Evolutionary conservation across 2,113 vertebrate species (phyloP).

Genomic region (Centrocercus urophasianus): DNA sequence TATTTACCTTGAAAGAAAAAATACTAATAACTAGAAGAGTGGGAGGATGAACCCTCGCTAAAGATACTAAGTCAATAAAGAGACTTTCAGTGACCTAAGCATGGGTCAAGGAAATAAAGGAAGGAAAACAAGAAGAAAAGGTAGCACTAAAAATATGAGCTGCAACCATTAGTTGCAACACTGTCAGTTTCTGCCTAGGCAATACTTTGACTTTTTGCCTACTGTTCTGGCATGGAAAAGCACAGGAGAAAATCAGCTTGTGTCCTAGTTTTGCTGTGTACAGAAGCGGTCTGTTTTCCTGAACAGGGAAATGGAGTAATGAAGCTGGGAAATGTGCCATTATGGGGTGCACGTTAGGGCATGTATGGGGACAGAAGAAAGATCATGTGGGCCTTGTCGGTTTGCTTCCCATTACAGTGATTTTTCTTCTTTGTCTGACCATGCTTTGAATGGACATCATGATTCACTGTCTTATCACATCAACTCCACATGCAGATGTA

Average conservation of each 20-base stretch:
- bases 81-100: neutral
- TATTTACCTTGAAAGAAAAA: neutral
- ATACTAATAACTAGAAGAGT: neutral
- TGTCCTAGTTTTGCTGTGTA: neutral
- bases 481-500: neutral
- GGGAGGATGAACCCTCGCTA: neutral
- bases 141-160: neutral
- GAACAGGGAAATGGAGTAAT: neutral
- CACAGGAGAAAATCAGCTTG: neutral
- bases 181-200: neutral
- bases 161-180: neutral
- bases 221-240: neutral
- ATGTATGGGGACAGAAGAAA: neutral
- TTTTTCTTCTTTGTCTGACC: neutral
- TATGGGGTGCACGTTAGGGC: neutral
- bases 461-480: neutral
- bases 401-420: neutral
- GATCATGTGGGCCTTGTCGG: neutral
- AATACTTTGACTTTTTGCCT: neutral
- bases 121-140: conserved; percentile 36
- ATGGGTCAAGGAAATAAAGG: conserved; percentile 13
- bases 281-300: neutral
- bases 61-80: neutral
- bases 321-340: neutral
- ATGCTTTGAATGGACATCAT: neutral